These are phyloP conservation scores for Pelecanus crispus DNA, from an alignment of 2,113 vertebrate species.

Conservation along the genomic window DNA sequence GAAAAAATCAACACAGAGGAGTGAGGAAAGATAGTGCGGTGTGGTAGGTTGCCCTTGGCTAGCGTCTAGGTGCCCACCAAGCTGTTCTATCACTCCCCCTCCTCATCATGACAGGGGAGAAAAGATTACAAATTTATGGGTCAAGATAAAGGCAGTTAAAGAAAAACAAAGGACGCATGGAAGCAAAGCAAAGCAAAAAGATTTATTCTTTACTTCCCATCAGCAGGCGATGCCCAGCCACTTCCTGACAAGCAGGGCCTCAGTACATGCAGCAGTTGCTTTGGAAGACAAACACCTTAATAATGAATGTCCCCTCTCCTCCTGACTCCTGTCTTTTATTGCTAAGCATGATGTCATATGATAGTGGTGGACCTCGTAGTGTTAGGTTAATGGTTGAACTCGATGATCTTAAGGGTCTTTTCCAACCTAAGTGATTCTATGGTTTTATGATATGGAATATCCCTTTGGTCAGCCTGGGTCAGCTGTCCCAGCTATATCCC, in stretches of 20 bases:
- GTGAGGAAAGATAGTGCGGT: neutral
- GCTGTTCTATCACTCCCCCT: neutral
- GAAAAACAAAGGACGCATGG: neutral
- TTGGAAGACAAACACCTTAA: neutral
- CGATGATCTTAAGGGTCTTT: neutral
- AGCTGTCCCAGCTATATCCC: neutral
- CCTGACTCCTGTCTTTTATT: neutral
- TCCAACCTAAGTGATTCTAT: neutral
- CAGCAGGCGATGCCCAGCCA: neutral
- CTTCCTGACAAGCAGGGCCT: neutral
- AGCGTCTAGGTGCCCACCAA: neutral
- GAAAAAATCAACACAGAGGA: neutral
- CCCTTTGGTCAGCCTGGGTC: neutral
- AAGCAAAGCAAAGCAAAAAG: neutral
- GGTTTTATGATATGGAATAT: neutral
- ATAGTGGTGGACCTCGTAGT: no score
- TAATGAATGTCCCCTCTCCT: neutral
- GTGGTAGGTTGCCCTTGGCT: neutral
- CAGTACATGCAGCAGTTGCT: neutral
- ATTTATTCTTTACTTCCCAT: neutral
- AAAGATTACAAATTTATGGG: neutral
- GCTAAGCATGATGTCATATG: fast-evolving
- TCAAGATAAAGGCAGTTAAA: neutral
- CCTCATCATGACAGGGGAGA: neutral
- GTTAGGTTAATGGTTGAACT: neutral